Percentiles rank a stretch among this genome's conserved stretches.
phyloP scores from a whole-genome alignment of 1,140 invertebrate genomes.

The Cataglyphis hispanica region DNA sequence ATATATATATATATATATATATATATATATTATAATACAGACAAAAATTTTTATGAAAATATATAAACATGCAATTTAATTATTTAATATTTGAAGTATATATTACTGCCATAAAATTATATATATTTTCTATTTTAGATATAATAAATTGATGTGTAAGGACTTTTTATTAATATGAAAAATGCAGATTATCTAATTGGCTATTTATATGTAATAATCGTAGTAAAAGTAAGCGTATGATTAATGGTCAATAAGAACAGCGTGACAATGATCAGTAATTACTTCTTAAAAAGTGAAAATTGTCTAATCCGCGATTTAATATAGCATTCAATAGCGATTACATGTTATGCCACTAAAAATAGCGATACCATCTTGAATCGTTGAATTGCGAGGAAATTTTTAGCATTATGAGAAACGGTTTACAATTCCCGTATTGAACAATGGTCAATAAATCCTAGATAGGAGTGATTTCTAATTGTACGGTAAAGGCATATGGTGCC shows the following conservation, averaged over 20 bases:
- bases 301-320: constrained; percentile 16
- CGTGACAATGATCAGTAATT: constrained; percentile 31
- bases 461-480: constrained; percentile 48
- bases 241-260: background rate
- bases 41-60: background rate
- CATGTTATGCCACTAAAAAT: constrained; percentile 7
- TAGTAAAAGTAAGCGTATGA: background rate
- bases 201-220: background rate
- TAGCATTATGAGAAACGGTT: constrained; percentile 21
- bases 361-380: constrained; percentile 24
- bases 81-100: background rate
- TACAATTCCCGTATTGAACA: constrained; percentile 41
- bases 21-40: constrained; percentile 4
- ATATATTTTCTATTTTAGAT: background rate
- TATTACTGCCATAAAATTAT: background rate
- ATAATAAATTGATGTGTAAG: background rate
- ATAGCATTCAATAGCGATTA: constrained; percentile 41
- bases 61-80: background rate
- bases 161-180: background rate
- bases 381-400: constrained; percentile 23
- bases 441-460: constrained; percentile 49
- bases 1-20: background rate
- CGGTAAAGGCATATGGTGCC: background rate
- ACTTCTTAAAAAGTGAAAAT: constrained; percentile 30
- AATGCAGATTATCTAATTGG: constrained; percentile 13